Base-by-base conservation (phyloP, 2,797 vertebrate species). In the Microchirus variegatus region DNA sequence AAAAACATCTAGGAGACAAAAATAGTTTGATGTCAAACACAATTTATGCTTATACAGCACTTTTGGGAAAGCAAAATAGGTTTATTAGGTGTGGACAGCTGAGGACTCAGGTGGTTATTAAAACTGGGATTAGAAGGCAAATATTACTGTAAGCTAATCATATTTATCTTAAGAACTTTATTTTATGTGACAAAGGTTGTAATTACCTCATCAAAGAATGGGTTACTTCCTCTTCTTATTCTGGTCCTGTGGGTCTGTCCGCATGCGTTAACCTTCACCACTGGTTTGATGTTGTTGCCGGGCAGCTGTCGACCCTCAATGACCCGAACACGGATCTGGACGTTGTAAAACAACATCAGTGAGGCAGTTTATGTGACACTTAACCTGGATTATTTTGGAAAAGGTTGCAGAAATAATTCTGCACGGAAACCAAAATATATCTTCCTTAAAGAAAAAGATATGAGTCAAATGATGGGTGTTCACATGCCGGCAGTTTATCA, bases 221-320 rank as follows among this genome's bases (percentile, higher is more conserved):
- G 96, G 75, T 97, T 98, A 78, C 96, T 98, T 74, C 97, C 97
- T 91, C 93, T 94, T 86, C 93, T 94, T 62, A 98, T 96, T 80
- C 97, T 95, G 6, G 97, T 98, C 77, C 96, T 91, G 72, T 98
- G 95, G 10, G 95, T 97, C 61, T 98, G 94, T 59, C 94, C 94
- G 4, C 95, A 96, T 40, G 95, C 15, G 3, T 93, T 93, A 70
- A 96, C 95, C 91, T 98, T 98, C 31, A 95, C 95, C 50, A 99
- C 97, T 0, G 97, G 97, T 59, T 93, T 97, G 81, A 98, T 93
- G 85, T 98, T 97, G 92, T 98, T 98, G 63, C 97, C 97, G 36
- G 94, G 85, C 59, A 99, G 72, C 76, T 98, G 97, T 18, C 97
- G 94, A 47, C 93, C 94, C 78, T 97, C 94, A 0, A 97, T 95